Percentiles rank a stretch among this genome's conserved stretches.
phyloP scores from a whole-genome alignment of 30 jellyfish, hydroid and myxozoan species.

The Aurelia aurita region DNA sequence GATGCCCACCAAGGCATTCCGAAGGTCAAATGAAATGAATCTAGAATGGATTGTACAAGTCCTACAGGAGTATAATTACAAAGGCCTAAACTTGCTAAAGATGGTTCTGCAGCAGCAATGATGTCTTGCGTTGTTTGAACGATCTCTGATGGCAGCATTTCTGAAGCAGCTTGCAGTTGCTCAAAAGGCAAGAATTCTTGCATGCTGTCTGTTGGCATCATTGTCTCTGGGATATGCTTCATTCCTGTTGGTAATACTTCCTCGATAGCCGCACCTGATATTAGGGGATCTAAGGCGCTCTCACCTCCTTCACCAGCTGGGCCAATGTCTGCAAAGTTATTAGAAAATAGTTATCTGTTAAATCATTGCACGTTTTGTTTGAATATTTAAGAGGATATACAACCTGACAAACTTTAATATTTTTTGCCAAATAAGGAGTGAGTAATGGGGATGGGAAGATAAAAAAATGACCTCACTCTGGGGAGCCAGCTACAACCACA shows the following conservation, averaged over 20 bases:
- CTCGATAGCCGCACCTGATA: constrained; percentile 55
- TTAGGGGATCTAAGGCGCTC: constrained; percentile 77
- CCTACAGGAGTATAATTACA: constrained; percentile 97
- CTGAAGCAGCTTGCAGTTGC: constrained; percentile 24
- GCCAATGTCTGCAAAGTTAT: constrained; percentile 13
- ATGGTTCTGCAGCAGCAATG: constrained; percentile 71
- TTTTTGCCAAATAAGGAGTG: too few species aligned
- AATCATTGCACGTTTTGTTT: background rate
- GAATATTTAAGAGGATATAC: too few species aligned
- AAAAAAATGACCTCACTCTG: too few species aligned
- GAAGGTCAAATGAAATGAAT: constrained; percentile 56
- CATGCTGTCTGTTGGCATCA: constrained; percentile 1
- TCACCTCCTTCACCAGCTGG: constrained; percentile 77
- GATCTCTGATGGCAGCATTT: constrained; percentile 37
- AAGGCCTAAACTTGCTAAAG: constrained; percentile 82
- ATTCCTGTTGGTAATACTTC: constrained; percentile 83
- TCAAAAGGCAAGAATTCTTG: background rate
- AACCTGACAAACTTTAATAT: too few species aligned
- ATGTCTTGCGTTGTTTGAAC: constrained; percentile 62
- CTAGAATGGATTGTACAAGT: constrained; percentile 72
- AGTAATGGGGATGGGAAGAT: too few species aligned
- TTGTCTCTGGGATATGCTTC: constrained; percentile 29
- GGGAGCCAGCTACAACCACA: too few species aligned
- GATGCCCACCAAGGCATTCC: constrained; percentile 99
- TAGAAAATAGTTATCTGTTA: background rate